Conservation (phyloP, 2,888 invertebrate genomes). For the Phragmatobia fuliginosa region DNA sequence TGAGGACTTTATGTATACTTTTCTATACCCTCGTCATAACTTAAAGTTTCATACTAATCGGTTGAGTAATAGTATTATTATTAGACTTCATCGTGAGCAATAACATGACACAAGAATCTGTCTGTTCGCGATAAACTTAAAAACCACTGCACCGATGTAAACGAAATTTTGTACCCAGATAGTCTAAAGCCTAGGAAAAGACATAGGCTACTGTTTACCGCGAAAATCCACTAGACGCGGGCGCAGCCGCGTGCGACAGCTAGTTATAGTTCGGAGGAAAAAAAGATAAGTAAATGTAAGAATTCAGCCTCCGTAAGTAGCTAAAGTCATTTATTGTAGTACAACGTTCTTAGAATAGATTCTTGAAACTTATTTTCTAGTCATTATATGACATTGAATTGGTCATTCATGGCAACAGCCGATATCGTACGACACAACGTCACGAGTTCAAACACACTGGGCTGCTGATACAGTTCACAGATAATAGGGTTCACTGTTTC, state of each 20-base stretch:
- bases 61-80: no score
- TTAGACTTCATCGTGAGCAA: no score
- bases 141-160: no score
- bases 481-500: constrained; percentile 16
- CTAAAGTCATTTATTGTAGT: background rate
- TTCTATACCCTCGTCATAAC: background rate
- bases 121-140: no score
- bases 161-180: no score
- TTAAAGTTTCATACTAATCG: background rate
- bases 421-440: background rate
- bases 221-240: no score
- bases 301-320: background rate
- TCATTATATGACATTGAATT: constrained; percentile 12
- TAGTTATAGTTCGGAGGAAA: background rate
- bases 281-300: no score
- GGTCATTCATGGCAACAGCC: constrained; percentile 7
- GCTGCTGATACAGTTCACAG: constrained; percentile 2
- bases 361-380: background rate
- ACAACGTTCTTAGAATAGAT: background rate
- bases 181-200: no score
- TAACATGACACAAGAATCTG: no score
- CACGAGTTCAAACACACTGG: constrained; percentile 13
- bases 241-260: no score
- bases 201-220: no score
- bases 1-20: no score